These are phyloP conservation scores for Teleiodes luculella DNA, from an alignment of 2,888 invertebrate species.

Conservation along the genomic window DNA sequence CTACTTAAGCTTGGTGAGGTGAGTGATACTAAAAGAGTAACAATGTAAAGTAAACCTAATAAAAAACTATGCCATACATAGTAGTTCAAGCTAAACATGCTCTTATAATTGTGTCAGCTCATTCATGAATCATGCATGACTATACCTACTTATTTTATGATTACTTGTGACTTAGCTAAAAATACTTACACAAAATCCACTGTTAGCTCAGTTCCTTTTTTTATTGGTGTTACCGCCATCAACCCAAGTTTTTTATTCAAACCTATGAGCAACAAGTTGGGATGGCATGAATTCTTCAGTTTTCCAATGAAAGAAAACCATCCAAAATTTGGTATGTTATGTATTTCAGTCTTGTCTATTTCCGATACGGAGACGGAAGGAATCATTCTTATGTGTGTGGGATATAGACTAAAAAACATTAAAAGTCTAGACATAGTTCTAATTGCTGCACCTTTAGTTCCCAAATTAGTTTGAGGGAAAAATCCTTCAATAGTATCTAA, in stretches of 20 bases:
- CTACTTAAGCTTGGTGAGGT: too few relatives aligned
- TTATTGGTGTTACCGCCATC: slow-evolving; percentile 30
- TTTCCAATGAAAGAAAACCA: slow-evolving; percentile 33
- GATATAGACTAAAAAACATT: slow-evolving; percentile 25
- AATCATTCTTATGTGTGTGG: slow-evolving; percentile 6
- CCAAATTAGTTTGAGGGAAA: slow-evolving; percentile 21
- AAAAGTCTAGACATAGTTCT: slow-evolving; percentile 26
- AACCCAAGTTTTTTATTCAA: slow-evolving; percentile 29
- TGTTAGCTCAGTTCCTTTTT: slow-evolving; percentile 31
- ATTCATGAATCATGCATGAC: too few relatives aligned
- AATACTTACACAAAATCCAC: slow-evolving; percentile 30
- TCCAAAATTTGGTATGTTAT: slow-evolving; percentile 21
- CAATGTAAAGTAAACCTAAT: too few relatives aligned
- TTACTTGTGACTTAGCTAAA: background rate
- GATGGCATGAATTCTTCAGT: slow-evolving; percentile 29
- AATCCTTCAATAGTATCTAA: slow-evolving; percentile 23
- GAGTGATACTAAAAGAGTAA: too few relatives aligned
- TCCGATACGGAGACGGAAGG: slow-evolving; percentile 6
- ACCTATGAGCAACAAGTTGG: slow-evolving; percentile 28
- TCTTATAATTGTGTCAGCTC: too few relatives aligned
- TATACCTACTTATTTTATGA: too few relatives aligned
- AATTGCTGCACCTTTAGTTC: slow-evolving; percentile 22
- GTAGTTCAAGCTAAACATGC: too few relatives aligned
- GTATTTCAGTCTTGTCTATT: background rate
- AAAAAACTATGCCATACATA: too few relatives aligned